Conservation (phyloP, 2,797 vertebrate species). For the Amphiprion clarkii region DNA sequence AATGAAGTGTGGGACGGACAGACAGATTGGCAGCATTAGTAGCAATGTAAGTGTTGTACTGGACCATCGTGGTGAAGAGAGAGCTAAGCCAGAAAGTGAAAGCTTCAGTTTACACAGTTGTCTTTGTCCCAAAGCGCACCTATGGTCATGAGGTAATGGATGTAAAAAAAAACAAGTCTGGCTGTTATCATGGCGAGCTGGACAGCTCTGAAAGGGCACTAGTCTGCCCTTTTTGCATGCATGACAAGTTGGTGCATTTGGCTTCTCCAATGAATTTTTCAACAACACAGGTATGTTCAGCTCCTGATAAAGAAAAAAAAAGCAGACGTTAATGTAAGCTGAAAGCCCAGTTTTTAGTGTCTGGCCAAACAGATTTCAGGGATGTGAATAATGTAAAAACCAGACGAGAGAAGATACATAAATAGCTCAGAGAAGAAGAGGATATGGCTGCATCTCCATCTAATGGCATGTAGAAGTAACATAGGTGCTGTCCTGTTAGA, state of each 20-base stretch:
- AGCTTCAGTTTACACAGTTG: no score
- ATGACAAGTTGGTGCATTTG: constrained; percentile 64
- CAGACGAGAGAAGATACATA: constrained; percentile 48
- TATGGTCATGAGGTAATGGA: no score
- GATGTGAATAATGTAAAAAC: constrained; percentile 73
- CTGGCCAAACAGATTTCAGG: constrained; percentile 53
- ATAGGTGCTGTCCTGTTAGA: constrained; percentile 13
- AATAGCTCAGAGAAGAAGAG: constrained; percentile 57
- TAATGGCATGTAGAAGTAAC: constrained; percentile 11
- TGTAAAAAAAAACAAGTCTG: neutral
- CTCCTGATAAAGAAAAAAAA: constrained; percentile 44
- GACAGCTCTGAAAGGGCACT: constrained; percentile 46
- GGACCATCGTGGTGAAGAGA: no score
- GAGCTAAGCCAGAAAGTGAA: no score
- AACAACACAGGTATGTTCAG: constrained; percentile 64
- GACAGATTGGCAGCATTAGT: no score
- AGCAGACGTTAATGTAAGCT: constrained; percentile 56
- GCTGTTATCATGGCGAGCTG: constrained; percentile 38
- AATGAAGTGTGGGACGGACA: no score
- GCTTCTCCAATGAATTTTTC: constrained; percentile 61
- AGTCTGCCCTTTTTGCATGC: constrained; percentile 57
- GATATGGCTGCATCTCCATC: constrained; percentile 30
- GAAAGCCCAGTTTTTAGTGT: constrained; percentile 51
- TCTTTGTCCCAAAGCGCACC: no score
- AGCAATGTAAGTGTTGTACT: no score